Conservation (phyloP, 2,797 vertebrate species). For the Sebastiscus tertius region DNA sequence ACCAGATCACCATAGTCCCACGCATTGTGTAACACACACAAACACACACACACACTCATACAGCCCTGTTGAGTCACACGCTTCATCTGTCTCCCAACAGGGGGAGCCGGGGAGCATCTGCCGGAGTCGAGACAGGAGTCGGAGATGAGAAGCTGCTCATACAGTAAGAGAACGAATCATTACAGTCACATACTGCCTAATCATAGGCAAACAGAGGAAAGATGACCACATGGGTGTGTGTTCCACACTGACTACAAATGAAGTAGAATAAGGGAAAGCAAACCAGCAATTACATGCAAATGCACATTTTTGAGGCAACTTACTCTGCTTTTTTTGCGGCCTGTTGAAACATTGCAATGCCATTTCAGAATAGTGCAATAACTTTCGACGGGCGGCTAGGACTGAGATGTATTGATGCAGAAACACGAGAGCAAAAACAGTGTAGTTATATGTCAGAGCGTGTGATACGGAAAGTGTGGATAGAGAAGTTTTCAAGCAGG, state of each 20-base stretch:
- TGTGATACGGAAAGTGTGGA: not conserved
- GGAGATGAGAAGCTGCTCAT: conserved; percentile 24
- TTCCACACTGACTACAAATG: conserved; percentile 58
- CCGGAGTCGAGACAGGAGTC: conserved; percentile 41
- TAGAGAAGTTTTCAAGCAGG: conserved; percentile 21
- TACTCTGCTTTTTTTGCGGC: conserved; percentile 43
- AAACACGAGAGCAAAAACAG: conserved; percentile 3
- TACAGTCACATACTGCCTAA: conserved; percentile 50
- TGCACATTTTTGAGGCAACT: conserved; percentile 70
- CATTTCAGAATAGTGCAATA: conserved; percentile 41
- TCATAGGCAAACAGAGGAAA: conserved; percentile 59
- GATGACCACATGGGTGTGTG: conserved; percentile 62
- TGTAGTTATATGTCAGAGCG: not conserved
- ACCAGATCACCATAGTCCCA: conserved; percentile 67
- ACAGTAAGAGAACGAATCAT: conserved; percentile 50
- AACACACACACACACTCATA: conserved; percentile 14
- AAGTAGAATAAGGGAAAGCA: conserved; percentile 53
- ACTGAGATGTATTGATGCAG: not conserved
- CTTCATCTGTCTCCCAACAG: conserved; percentile 86
- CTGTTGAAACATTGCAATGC: conserved; percentile 36
- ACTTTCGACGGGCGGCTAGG: not conserved
- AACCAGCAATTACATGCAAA: conserved; percentile 73
- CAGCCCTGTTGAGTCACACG: conserved; percentile 74
- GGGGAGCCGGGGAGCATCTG: conserved; percentile 81
- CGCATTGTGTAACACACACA: conserved; percentile 46